Evolutionary conservation across 2,797 vertebrate species (phyloP), one percentile per base, ranked within the genome.

Genomic region (Syngnathus acus): DNA sequence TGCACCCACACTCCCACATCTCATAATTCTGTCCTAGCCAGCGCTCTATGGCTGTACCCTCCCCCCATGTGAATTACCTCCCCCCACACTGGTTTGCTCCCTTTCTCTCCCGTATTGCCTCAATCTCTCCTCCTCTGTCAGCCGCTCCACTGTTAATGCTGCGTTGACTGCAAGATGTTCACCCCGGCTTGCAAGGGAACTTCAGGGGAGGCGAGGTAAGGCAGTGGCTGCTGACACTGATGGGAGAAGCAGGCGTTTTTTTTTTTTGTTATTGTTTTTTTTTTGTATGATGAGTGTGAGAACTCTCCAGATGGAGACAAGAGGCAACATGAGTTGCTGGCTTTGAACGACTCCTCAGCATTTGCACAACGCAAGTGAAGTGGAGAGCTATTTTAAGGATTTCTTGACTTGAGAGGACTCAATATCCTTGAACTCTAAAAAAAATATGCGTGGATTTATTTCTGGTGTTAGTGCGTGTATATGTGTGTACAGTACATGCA

Each of bases 181-280:
- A 78, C 60, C 68, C 85, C 86, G 69, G 82, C 77, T 74, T 84
- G 73, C 55, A 89, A 84, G 78, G 85, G 76, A 75, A 73, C 83
- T 51, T 62, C 81, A 69, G 84, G 74, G 69, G 86, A 88, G 68
- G 43, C 82, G n/a, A 87, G 87, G 87, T 89, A 82, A 82, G 80
- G 67, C 57, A 74, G 72, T 63, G 55, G 26, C 26, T 57, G 55
- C 26, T 17, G 55, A 17, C 68, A 74, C 68, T 76, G 73, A 76
- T 74, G 62, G 65, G 54, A 61, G 65, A 67, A 70, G 64, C 1
- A 32, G 21, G 67, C 6, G 65, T 58, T 66, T 50, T 62, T 63
- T 61, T 62, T 45, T 53, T 65, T 32, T 32, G 32, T 32, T 32
- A 4, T 3, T 32, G 32, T 2, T 63, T 50, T 65, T 54, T 63